These are phyloP conservation scores for Caradrina clavipalpis DNA, from an alignment of 2,888 invertebrate genomes.

Conservation along the genomic window DNA sequence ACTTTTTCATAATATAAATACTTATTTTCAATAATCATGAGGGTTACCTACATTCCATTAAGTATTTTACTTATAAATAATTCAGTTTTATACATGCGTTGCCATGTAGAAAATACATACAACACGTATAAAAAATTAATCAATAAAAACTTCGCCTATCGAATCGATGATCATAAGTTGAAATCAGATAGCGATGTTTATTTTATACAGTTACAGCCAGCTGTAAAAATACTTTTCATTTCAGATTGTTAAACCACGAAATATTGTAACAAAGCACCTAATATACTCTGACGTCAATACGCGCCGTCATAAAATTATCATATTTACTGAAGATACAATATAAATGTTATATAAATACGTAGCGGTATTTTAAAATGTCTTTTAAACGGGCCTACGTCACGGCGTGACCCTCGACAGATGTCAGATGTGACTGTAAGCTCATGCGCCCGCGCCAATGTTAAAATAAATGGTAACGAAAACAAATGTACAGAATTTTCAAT, in stretches of 20 bases:
- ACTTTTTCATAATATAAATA: background rate
- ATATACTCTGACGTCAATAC: constrained; percentile 75
- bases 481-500: constrained; percentile 21
- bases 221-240: constrained; percentile 73
- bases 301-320: constrained; percentile 67
- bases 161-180: constrained; percentile 52
- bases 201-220: constrained; percentile 66
- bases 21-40: background rate
- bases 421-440: constrained; percentile 39
- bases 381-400: constrained; percentile 49
- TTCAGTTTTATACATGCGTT: too few species aligned
- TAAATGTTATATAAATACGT: constrained; percentile 49
- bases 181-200: constrained; percentile 67
- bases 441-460: constrained; percentile 32
- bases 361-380: constrained; percentile 56
- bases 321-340: constrained; percentile 58
- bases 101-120: too few species aligned
- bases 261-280: constrained; percentile 73
- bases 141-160: constrained; percentile 60
- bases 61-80: background rate
- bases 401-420: constrained; percentile 39
- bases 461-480: constrained; percentile 38
- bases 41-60: background rate
- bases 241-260: constrained; percentile 68
- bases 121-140: too few species aligned